Percentiles rank a stretch among this genome's conserved stretches.
These are phyloP conservation scores for Exocentrus adspersus DNA, from an alignment of 2,888 invertebrate genomes.

Conservation along the genomic window DNA sequence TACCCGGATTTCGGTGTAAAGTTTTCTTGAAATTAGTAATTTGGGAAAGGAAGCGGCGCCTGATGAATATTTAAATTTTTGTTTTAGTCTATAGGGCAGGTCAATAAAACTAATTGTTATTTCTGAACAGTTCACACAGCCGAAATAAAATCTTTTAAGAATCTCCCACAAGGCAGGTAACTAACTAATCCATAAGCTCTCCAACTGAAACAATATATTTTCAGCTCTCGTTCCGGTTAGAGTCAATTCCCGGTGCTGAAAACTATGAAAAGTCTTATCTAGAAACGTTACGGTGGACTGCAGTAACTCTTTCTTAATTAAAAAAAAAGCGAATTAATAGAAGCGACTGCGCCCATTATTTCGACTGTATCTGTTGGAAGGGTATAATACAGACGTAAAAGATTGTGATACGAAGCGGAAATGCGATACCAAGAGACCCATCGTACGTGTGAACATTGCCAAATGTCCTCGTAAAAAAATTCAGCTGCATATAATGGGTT, in stretches of 20 bases:
- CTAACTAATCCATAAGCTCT: too few relatives aligned
- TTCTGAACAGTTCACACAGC: too few relatives aligned
- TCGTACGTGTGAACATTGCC: neutral
- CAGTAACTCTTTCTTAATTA: conserved; percentile 1
- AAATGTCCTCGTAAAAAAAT: neutral
- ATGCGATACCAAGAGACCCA: neutral
- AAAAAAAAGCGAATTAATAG: neutral
- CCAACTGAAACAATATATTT: neutral
- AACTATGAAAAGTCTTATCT: neutral
- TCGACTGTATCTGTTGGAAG: neutral
- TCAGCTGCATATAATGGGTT: neutral
- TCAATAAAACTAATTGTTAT: neutral
- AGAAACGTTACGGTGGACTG: neutral
- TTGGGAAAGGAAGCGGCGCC: neutral
- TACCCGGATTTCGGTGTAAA: conserved; percentile 3
- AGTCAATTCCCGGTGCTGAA: neutral
- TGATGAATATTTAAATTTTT: conserved; percentile 16
- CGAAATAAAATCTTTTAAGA: too few relatives aligned
- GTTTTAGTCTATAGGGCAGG: neutral
- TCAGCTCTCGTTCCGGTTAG: neutral
- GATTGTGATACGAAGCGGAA: neutral
- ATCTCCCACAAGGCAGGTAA: neutral
- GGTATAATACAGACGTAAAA: neutral
- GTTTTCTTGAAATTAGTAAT: conserved; percentile 18
- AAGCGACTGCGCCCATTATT: neutral